Evolutionary conservation across 2,888 invertebrate species (phyloP).

Genomic region (Trichogramma evanescens): DNA sequence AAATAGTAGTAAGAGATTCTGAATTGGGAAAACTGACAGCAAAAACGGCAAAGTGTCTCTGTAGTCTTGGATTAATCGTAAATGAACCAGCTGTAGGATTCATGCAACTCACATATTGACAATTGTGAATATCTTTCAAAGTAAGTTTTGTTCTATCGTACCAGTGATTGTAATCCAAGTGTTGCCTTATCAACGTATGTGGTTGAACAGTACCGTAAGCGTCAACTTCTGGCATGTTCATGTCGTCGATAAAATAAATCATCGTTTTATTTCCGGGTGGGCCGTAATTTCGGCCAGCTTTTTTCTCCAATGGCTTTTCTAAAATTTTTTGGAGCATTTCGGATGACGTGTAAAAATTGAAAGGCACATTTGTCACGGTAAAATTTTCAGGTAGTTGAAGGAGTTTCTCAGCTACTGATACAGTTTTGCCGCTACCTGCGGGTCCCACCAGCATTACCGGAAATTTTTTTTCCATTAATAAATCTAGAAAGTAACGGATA

Average conservation of each 20-base stretch:
- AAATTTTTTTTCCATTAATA: conserved; percentile 78
- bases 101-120: conserved; percentile 96
- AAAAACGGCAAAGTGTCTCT: conserved; percentile 83
- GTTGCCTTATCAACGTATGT: conserved; percentile 90
- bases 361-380: conserved; percentile 84
- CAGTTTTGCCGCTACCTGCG: conserved; percentile 92
- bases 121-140: conserved; percentile 91
- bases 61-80: conserved; percentile 89
- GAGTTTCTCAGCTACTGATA: conserved; percentile 57
- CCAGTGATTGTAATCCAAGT: conserved; percentile 95
- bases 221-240: conserved; percentile 96
- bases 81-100: conserved; percentile 97
- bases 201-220: conserved; percentile 92
- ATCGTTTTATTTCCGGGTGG: conserved; percentile 91
- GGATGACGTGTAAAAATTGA: conserved; percentile 93
- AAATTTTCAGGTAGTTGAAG: conserved; percentile 72
- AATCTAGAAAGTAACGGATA: conserved; percentile 79
- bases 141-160: conserved; percentile 81
- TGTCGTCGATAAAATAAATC: conserved; percentile 92
- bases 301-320: conserved; percentile 92
- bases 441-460: conserved; percentile 93
- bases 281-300: conserved; percentile 85
- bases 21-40: conserved; percentile 74
- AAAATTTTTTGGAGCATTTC: conserved; percentile 89
- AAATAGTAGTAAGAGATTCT: conserved; percentile 82